These are phyloP conservation scores for Lamellibrachia columna DNA, from an alignment of 2,888 invertebrate species.

Conservation along the genomic window DNA sequence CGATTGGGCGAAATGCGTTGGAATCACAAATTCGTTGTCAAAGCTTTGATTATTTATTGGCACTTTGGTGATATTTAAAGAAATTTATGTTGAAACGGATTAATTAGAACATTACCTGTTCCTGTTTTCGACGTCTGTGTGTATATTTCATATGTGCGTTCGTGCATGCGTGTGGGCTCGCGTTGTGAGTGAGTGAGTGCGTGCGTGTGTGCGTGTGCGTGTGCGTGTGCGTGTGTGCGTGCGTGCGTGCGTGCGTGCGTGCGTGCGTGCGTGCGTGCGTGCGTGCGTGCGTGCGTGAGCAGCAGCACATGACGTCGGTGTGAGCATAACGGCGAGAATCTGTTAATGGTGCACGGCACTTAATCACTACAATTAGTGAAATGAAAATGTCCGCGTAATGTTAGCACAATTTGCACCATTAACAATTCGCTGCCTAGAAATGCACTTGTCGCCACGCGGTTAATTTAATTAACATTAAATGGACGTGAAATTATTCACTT, in stretches of 20 bases:
- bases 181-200: no score
- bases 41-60: not conserved
- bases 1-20: not conserved
- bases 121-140: not conserved
- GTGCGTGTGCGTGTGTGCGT: no score
- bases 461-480: slow-evolving; percentile 12
- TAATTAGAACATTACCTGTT: not conserved
- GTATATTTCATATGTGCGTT: not conserved
- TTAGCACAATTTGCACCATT: not conserved
- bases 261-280: no score
- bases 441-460: not conserved
- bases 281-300: no score
- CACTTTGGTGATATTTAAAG: not conserved
- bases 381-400: not conserved
- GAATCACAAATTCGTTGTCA: not conserved
- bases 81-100: not conserved
- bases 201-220: no score
- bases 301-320: no score
- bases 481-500: not conserved
- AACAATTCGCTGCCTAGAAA: not conserved
- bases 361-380: not conserved
- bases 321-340: no score
- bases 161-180: no score
- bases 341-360: not conserved
- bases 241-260: no score